Evolutionary conservation across 1,140 invertebrate genomes (phyloP).

Genomic region (Zaprionus inermis): DNA sequence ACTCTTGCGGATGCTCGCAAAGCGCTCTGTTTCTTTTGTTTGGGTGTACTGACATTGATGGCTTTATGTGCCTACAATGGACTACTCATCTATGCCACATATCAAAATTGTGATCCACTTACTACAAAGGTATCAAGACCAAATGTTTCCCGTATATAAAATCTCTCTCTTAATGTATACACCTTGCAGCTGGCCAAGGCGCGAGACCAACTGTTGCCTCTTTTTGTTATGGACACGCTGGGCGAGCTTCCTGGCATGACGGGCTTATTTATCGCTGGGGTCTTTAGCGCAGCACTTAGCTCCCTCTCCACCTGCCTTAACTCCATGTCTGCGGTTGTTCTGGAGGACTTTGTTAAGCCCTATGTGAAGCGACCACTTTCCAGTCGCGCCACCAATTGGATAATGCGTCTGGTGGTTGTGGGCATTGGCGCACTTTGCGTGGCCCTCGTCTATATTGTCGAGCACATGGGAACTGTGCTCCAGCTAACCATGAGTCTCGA

Average conservation of each 20-base stretch:
- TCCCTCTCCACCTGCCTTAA: constrained; percentile 92
- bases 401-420: constrained; percentile 87
- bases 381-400: constrained; percentile 85
- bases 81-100: constrained; percentile 90
- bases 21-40: constrained; percentile 87
- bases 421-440: constrained; percentile 85
- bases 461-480: constrained; percentile 85
- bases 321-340: constrained; percentile 91
- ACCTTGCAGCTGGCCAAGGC: constrained; percentile 84
- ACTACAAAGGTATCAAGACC: constrained; percentile 85
- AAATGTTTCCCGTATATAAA: too few relatives aligned
- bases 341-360: constrained; percentile 88
- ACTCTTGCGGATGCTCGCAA: constrained; percentile 87
- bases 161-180: neutral
- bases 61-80: constrained; percentile 89
- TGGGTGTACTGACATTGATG: constrained; percentile 85
- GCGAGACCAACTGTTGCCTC: constrained; percentile 86
- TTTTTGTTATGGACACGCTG: constrained; percentile 88
- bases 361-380: constrained; percentile 84
- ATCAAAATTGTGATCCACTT: constrained; percentile 90
- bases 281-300: constrained; percentile 89
- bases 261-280: constrained; percentile 88
- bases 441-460: constrained; percentile 85
- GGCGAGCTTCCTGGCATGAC: constrained; percentile 87
- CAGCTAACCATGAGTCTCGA: constrained; percentile 85